Evolutionary conservation across 1,140 invertebrate species (phyloP).

Genomic region (Ephestia elutella): DNA sequence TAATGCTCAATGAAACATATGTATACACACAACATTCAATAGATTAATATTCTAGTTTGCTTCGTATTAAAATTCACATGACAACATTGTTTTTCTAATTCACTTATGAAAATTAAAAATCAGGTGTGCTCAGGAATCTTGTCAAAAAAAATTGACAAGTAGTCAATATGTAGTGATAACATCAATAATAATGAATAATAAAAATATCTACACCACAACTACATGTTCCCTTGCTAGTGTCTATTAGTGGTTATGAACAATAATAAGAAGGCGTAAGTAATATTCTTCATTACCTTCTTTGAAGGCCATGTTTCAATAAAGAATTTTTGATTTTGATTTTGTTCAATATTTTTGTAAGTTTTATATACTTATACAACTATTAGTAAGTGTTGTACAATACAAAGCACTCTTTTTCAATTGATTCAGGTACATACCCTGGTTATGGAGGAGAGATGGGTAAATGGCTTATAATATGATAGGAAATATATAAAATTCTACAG

Average conservation of each 20-base stretch:
- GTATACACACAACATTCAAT: no score
- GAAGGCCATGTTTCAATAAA: no score
- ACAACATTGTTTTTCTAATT: not conserved
- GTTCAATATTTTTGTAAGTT: not conserved
- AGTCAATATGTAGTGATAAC: not conserved
- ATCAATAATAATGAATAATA: not conserved
- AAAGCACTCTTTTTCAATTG: not conserved
- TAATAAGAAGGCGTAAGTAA: not conserved
- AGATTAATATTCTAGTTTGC: no score
- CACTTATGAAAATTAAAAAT: not conserved
- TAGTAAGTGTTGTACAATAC: not conserved
- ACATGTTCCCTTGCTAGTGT: no score
- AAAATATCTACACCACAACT: not conserved
- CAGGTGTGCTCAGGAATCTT: not conserved
- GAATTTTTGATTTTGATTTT: no score
- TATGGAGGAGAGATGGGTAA: not conserved
- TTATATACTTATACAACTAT: not conserved
- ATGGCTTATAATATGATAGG: not conserved
- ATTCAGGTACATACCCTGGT: constrained; percentile 3
- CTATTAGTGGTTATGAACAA: no score
- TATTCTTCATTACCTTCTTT: no score
- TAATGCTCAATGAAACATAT: no score
- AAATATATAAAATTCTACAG: not conserved
- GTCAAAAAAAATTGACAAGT: not conserved
- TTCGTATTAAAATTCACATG: not conserved